Conservation (phyloP, 2,797 vertebrate genomes). For the Merluccius polli region DNA sequence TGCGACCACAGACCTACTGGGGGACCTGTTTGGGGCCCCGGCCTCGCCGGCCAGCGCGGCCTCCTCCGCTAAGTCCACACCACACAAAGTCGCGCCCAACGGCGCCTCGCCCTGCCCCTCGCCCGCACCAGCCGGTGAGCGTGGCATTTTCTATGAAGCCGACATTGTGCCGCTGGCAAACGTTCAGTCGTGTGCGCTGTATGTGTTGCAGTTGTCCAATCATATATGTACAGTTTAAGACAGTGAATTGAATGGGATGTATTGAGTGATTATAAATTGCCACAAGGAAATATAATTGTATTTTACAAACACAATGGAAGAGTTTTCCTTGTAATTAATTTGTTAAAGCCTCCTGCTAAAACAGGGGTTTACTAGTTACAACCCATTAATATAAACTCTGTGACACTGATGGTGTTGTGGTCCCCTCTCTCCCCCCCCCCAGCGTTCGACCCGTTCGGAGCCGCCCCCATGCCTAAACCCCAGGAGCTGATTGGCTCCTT, state of each 20-base stretch:
- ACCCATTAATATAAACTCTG: background rate
- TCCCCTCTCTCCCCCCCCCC: constrained; percentile 16
- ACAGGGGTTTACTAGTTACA: too few relatives aligned
- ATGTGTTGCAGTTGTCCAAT: too few relatives aligned
- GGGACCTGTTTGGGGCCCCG: constrained; percentile 83
- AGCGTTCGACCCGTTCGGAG: constrained; percentile 88
- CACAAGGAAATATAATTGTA: too few relatives aligned
- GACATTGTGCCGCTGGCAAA: too few relatives aligned
- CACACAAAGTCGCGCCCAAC: constrained; percentile 79
- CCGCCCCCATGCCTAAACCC: constrained; percentile 80
- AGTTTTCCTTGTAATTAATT: background rate
- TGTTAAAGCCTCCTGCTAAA: too few relatives aligned
- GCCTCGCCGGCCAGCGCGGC: constrained; percentile 74
- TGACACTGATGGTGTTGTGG: background rate
- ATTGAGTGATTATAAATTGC: too few relatives aligned
- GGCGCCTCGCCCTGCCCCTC: constrained; percentile 82
- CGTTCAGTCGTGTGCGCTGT: background rate
- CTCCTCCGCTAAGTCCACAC: constrained; percentile 87
- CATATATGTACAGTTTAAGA: too few relatives aligned
- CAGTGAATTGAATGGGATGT: too few relatives aligned
- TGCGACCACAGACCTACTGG: constrained; percentile 87
- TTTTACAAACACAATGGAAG: too few relatives aligned
- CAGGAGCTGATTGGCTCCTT: constrained; percentile 90
- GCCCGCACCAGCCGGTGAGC: constrained; percentile 69
- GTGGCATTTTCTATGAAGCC: background rate